Base-by-base conservation (phyloP, 2,888 invertebrate genomes). In the Onthophagus sagittarius region DNA sequence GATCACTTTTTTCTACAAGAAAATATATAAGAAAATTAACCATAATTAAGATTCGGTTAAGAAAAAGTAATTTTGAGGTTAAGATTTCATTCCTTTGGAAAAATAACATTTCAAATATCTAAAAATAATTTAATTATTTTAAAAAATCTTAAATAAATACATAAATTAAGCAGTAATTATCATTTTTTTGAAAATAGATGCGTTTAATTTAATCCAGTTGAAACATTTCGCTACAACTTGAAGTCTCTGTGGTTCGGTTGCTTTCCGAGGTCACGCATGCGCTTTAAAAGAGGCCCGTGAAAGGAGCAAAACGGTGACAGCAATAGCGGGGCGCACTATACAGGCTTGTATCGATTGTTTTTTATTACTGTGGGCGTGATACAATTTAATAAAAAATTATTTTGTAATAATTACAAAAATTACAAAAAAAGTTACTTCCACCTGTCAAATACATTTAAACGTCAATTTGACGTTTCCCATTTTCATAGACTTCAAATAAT, bases 261-360 rank as follows among this genome's bases (percentile, higher is more conserved):
- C 39, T 53, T 7, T 2, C 79, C 82, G 83, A 83, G 83, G 84
- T 83, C 83, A 84, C 84, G 82, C 84, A 79, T 77, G 84, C 84
- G 83, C 80, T 53, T 11, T 62, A 15, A 32, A 39, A 33, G 83
- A 79, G 83, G 84, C 83, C 83, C 84, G 79, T 78, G 81, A 82
- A 84, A 84, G 84, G 84, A 83, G 84, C 81, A 81, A 70, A 69
- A 67, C 64, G 71, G 69, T 73, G 76, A 75, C 74, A 74, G 74
- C 73, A 75, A 7, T 53, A 53, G 7, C 39, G 39, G 39, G 73
- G 74, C 74, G 78, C 77, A 77, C 75, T 77, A 76, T 76, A 77
- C 75, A 74, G 74, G 77, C 77, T 76, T 74, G 75, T 79, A 80
- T 79, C 75, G 79, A 80, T 79, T 80, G 78, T 78, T 77, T 75